Conservation (phyloP, 2,888 invertebrate genomes). For the Folsomia manolachei region DNA sequence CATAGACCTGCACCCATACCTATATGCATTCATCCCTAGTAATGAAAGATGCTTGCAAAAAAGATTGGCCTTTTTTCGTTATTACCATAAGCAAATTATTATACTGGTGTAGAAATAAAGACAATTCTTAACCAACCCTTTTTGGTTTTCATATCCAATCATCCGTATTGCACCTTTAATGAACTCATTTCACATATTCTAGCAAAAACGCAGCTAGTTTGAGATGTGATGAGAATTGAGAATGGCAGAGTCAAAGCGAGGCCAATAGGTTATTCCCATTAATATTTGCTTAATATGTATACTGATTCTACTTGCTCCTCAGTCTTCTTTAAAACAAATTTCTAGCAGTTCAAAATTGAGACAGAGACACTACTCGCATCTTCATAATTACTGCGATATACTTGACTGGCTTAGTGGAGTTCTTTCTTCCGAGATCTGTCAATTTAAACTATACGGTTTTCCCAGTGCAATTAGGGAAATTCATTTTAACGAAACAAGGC, state of each 20-base stretch:
- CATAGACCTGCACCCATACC: constrained; percentile 17
- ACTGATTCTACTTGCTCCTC: no score
- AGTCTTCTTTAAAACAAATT: constrained; percentile 12
- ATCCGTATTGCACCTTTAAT: neutral
- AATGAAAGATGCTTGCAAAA: neutral
- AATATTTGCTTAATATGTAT: constrained; percentile 28
- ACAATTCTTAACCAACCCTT: neutral
- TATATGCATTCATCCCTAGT: neutral
- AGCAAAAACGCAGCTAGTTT: neutral
- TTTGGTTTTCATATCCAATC: no score
- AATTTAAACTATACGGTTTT: no score
- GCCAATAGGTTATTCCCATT: constrained; percentile 39
- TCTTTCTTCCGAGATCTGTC: no score
- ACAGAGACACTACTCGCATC: constrained; percentile 7
- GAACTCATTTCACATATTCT: neutral
- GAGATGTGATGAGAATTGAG: constrained; percentile 4
- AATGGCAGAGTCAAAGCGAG: constrained; percentile 22
- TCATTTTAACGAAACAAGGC: no score
- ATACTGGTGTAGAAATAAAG: neutral
- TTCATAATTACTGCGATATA: constrained; percentile 4
- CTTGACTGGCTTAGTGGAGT: no score
- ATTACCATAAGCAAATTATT: no score
- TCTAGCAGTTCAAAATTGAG: constrained; percentile 9
- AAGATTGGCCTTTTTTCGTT: no score
- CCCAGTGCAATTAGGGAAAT: no score